Percentiles rank a stretch among this genome's conserved stretches.
These are phyloP conservation scores for Alcedo atthis DNA, from an alignment of 2,797 vertebrate genomes.

Conservation along the genomic window DNA sequence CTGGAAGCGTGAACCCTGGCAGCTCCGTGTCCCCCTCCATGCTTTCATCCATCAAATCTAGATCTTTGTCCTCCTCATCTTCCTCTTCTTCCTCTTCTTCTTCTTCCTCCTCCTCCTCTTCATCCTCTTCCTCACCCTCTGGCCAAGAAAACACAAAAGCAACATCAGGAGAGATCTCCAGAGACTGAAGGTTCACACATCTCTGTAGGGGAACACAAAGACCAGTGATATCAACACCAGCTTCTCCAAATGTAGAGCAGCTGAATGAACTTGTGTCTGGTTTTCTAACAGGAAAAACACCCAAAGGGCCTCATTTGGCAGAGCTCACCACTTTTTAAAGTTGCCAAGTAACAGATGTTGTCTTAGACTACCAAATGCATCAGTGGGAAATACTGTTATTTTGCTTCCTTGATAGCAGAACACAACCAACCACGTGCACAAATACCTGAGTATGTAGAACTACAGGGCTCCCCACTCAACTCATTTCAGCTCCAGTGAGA, in stretches of 20 bases:
- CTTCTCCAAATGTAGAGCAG: background rate
- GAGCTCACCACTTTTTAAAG: background rate
- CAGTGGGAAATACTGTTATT: background rate
- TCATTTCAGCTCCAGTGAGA: background rate
- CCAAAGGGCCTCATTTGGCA: background rate
- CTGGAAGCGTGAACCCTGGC: conserved; percentile 74
- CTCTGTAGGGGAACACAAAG: background rate
- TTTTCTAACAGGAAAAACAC: background rate
- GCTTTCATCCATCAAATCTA: conserved; percentile 85
- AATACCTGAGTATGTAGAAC: background rate
- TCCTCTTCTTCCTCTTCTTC: conserved; percentile 84
- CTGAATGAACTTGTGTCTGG: background rate
- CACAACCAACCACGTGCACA: background rate
- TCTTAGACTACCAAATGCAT: background rate
- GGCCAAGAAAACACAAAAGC: conserved; percentile 21
- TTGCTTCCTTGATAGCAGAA: background rate
- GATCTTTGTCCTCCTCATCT: conserved; percentile 84
- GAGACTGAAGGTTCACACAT: background rate
- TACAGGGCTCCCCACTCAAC: background rate
- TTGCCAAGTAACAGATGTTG: background rate
- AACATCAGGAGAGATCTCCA: background rate
- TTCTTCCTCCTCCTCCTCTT: conserved; percentile 84
- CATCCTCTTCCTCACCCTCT: conserved; percentile 81
- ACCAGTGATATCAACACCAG: background rate
- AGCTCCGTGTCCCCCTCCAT: conserved; percentile 83